Base-by-base conservation (phyloP, 2,888 invertebrate species). In the Diarsia rubi region DNA sequence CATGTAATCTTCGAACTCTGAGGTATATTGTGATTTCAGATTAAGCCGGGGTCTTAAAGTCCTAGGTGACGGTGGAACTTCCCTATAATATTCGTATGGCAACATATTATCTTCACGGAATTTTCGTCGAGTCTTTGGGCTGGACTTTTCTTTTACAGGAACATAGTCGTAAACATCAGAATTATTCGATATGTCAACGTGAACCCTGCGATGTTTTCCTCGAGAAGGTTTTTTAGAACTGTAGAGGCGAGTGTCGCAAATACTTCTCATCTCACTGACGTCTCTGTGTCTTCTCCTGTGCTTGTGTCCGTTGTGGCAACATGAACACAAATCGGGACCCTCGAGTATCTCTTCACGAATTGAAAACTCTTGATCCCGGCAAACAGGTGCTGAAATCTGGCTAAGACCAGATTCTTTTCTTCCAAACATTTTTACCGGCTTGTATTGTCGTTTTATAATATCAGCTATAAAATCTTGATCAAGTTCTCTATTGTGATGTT, bases 101-200 rank as follows among this genome's bases (percentile, higher is more conserved):
- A 86, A 85, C 52, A 89, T 79, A 80, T 91, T 90, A 44, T 94
- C 91, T 73, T 92, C 92, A 14, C 83, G 79, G 85, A 93, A 92
- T 84, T 95, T 96, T 76, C 91, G 90, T 82, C 93, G 92, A 2
- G 92, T 87, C 85, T 95, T 95, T 2, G 95, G 95, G 81, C 95
- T 96, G 2, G 93, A 90, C 82, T 93, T 95, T 87, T 96, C 96
- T 84, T 94, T 96, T 3, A 96, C 96, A 3, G 96, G 96, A 47
- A 96, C 87, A 45, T 95, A 75, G 73, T 96, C 96, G 78, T 96
- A 96, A 49, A 93, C 81, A 21, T 91, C 91, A 42, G 94, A 92
- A 83, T 95, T 92, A 79, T 95, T 93, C 71, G 93, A 94, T 47
- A 83, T 72, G 66, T 93, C 91, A 54, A 87, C 72, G 42, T 88